A percentile compares a stretch with the other conserved stretches of the same genome.
Evolutionary conservation across 2,113 vertebrate species (phyloP).

Genomic region (Phyllostomus hastatus): DNA sequence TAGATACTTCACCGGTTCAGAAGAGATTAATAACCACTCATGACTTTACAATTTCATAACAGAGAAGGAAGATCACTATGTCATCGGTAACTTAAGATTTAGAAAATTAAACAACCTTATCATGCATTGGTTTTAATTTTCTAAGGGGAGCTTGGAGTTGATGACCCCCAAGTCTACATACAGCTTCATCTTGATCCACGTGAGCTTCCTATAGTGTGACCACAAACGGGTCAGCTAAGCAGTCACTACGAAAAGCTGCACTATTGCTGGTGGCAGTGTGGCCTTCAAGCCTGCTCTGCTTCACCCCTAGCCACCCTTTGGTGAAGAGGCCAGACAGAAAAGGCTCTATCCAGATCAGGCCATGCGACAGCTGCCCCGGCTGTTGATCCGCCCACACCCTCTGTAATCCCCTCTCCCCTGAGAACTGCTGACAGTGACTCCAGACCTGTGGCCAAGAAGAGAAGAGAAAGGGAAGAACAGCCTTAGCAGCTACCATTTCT

Average conservation of each 20-base stretch:
- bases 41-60: background rate
- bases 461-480: background rate
- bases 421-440: background rate
- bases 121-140: background rate
- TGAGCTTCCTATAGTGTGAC: background rate
- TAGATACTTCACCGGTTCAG: background rate
- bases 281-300: background rate
- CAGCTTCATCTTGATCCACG: background rate
- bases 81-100: background rate
- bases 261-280: background rate
- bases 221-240: background rate
- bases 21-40: background rate
- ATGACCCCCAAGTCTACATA: background rate
- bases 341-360: background rate
- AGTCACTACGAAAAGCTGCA: background rate
- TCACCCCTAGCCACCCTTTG: background rate
- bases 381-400: background rate
- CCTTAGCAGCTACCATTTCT: background rate
- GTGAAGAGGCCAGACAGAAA: background rate
- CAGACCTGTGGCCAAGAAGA: background rate
- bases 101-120: background rate
- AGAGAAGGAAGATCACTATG: background rate
- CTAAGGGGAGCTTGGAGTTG: background rate
- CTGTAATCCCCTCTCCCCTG: background rate
- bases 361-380: background rate